Base-by-base conservation (phyloP, 2,797 vertebrate genomes). In the Gymnoscopelus braueri region DNA sequence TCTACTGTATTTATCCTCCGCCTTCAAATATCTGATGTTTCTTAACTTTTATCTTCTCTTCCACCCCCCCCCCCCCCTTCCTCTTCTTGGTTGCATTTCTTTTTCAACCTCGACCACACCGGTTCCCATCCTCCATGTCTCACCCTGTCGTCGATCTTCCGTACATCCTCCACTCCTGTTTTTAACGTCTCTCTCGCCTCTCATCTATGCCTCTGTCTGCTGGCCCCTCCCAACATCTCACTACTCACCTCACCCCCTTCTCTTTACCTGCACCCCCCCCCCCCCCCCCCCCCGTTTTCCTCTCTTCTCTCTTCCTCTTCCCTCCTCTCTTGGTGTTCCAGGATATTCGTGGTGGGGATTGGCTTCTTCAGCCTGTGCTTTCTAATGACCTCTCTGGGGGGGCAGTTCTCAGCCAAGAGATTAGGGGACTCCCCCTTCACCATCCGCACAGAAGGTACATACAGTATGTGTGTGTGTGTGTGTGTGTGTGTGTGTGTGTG, bases 341-440 rank as follows among this genome's bases (percentile, higher is more conserved):
- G 95, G 94, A 95, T 98, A 83, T 97, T 97, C 19, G 93, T 98
- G 88, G 94, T 95, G 88, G 96, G 96, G 74, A 95, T 96, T 48
- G 96, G 96, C 87, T 97, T 98, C 94, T 98, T 98, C 93, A 97
- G 96, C 3, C 93, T 98, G 74, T 98, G 96, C 90, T 97, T 98
- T 93, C 94, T 98, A 86, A 98, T 98, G 96, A 97, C 96, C 0
- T 98, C 96, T 29, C 92, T 98, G 83, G 97, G 96, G 83, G 96
- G 96, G 60, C 96, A 98, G 90, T 96, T 98, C 90, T 97, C 96
- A 9, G 92, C 96, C 88, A 96, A 96, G 89, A 95, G 96, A 90
- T 89, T 94, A 57, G 97, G 94, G 71, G 97, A 98, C 88, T 97
- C 96, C 0, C 97, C 97, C 35, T 97, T 98, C 92, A 97, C 96